Evolutionary conservation across 1,140 invertebrate genomes (phyloP).

Genomic region (Colletes latitarsis): DNA sequence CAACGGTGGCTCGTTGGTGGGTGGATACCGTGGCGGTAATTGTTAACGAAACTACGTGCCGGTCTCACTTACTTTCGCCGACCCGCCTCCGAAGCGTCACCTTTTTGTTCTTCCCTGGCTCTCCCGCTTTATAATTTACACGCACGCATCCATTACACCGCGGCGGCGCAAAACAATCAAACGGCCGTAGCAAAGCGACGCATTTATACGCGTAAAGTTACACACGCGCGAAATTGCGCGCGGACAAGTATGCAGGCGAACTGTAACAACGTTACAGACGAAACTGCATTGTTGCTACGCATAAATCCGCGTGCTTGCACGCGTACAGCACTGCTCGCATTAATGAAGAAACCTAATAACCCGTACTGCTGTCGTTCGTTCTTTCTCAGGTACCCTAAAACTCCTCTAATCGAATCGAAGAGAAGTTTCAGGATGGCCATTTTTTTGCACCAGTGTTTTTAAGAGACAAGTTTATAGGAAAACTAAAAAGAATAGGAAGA

Average conservation of each 20-base stretch:
- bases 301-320: not conserved
- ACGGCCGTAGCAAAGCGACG: not conserved
- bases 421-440: too few relatives aligned
- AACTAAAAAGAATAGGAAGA: too few relatives aligned
- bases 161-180: slow-evolving; percentile 2
- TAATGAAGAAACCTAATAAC: too few relatives aligned
- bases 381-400: too few relatives aligned
- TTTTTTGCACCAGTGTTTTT: too few relatives aligned
- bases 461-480: too few relatives aligned
- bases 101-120: not conserved
- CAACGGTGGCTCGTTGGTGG: slow-evolving; percentile 37
- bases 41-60: slow-evolving; percentile 63
- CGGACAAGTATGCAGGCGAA: slow-evolving; percentile 3
- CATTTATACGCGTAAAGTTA: slow-evolving; percentile 12
- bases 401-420: too few relatives aligned
- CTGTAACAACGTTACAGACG: not conserved
- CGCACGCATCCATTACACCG: not conserved
- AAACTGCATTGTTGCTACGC: not conserved
- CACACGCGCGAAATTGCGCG: slow-evolving; percentile 20
- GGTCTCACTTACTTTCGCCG: slow-evolving; percentile 7
- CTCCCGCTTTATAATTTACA: slow-evolving; percentile 9
- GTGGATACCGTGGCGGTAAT: slow-evolving; percentile 56
- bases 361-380: too few relatives aligned
- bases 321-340: not conserved
- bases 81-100: not conserved